Evolutionary conservation across 2,888 invertebrate species (phyloP).

Genomic region (Drosophila subsilvestris): DNA sequence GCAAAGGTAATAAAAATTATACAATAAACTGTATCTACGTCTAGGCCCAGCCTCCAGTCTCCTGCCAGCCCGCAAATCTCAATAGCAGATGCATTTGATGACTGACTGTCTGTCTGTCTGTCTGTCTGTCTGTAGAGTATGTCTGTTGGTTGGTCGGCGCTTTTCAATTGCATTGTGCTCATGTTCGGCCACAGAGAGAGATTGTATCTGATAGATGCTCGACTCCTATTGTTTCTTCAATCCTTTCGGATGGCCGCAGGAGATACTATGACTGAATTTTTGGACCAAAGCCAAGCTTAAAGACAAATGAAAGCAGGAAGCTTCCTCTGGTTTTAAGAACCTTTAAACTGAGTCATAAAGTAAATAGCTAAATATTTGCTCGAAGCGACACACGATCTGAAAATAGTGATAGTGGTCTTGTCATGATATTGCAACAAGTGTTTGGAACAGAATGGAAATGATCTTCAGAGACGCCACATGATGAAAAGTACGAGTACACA

Average conservation of each 20-base stretch:
- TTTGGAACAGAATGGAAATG: not conserved
- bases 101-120: constrained; percentile 10
- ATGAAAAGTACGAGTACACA: not conserved
- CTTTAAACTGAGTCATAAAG: not conserved
- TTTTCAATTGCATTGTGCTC: constrained; percentile 33
- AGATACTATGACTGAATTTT: constrained; percentile 2
- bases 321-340: not conserved
- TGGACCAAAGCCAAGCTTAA: not conserved
- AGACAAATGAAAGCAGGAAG: not conserved
- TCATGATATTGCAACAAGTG: not conserved
- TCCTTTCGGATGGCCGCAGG: constrained; percentile 11
- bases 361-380: not conserved
- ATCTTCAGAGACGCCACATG: no score
- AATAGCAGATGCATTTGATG: constrained; percentile 33
- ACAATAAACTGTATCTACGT: constrained; percentile 50
- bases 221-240: constrained; percentile 11
- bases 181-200: constrained; percentile 14
- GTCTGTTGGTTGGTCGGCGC: constrained; percentile 6
- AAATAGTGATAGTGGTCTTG: no score
- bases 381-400: not conserved
- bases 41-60: not conserved
- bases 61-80: constrained; percentile 3
- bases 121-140: not conserved
- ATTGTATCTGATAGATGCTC: constrained; percentile 56
- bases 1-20: constrained; percentile 68